Conservation (phyloP, 2,113 vertebrate species). For the Rhinoderma darwinii region DNA sequence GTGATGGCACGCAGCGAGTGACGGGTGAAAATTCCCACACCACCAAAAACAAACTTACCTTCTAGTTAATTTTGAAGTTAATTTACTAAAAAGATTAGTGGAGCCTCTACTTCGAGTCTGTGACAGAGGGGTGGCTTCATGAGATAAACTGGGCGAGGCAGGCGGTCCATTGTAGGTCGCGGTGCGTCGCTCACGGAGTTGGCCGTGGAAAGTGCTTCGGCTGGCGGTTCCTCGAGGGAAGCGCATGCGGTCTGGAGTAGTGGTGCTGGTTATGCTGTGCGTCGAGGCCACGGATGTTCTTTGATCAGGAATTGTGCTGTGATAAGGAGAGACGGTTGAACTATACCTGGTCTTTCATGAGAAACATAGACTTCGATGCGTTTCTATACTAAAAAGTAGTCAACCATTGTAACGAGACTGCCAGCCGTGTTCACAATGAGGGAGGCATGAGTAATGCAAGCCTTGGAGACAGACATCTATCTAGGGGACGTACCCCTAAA, state of each 20-base stretch:
- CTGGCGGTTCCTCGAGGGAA: slow-evolving; percentile 92
- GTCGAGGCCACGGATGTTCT: slow-evolving; percentile 92
- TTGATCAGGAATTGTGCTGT: slow-evolving; percentile 82
- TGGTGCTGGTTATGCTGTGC: slow-evolving; percentile 90
- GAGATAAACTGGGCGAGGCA: slow-evolving; percentile 92
- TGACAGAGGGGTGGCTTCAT: slow-evolving; percentile 88
- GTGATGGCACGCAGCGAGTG: background rate
- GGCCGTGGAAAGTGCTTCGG: slow-evolving; percentile 97
- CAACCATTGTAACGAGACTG: background rate
- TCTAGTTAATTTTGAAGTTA: slow-evolving; percentile 95
- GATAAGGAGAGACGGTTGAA: slow-evolving; percentile 51
- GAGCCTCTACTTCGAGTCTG: slow-evolving; percentile 92
- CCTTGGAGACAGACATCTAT: background rate
- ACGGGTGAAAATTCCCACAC: slow-evolving; percentile 21
- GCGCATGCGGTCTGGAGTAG: slow-evolving; percentile 90
- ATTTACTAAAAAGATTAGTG: slow-evolving; percentile 95
- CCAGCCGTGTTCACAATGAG: background rate
- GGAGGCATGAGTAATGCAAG: background rate
- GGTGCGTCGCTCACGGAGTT: slow-evolving; percentile 91
- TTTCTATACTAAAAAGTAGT: too few relatives aligned
- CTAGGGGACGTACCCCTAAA: background rate
- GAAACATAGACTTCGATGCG: background rate
- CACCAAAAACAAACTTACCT: slow-evolving; percentile 81
- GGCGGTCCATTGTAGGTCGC: slow-evolving; percentile 97
- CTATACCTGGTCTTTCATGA: background rate